These are phyloP conservation scores for Mungos mungo DNA, from an alignment of 2,113 vertebrate species.

Conservation along the genomic window DNA sequence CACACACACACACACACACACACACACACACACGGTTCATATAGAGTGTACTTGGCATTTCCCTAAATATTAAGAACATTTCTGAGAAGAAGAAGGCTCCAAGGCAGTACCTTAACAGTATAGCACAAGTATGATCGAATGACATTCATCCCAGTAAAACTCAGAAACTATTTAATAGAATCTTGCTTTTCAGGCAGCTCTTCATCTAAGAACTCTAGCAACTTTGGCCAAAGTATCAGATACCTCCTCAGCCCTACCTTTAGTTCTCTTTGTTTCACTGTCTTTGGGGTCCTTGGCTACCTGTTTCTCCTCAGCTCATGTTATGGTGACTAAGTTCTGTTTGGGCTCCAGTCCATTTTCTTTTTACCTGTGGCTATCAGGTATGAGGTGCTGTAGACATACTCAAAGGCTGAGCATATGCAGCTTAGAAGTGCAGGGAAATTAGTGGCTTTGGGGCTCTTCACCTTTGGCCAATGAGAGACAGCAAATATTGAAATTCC, in stretches of 20 bases:
- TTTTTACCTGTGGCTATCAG: background rate
- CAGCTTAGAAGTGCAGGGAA: background rate
- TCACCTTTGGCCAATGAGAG: background rate
- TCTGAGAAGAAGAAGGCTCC: background rate
- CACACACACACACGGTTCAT: background rate
- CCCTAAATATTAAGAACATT: background rate
- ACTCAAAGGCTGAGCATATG: background rate
- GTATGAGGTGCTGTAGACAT: background rate
- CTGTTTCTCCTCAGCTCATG: background rate
- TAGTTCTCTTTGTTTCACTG: background rate
- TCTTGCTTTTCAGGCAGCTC: background rate
- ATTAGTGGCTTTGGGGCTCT: background rate
- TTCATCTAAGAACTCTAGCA: background rate
- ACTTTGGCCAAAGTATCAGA: background rate
- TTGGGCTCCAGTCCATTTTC: background rate
- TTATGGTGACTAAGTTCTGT: background rate
- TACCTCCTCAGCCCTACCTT: background rate
- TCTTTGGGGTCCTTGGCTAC: background rate
- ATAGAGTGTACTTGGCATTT: background rate
- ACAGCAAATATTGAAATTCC: background rate
- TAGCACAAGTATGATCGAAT: background rate
- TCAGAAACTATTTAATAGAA: background rate
- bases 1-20: too few relatives aligned
- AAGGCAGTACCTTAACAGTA: background rate
- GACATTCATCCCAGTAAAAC: background rate